A percentile compares a stretch with the other conserved stretches of the same genome.
Evolutionary conservation across 2,888 invertebrate genomes (phyloP).

Genomic region (Temnothorax ravouxi): DNA sequence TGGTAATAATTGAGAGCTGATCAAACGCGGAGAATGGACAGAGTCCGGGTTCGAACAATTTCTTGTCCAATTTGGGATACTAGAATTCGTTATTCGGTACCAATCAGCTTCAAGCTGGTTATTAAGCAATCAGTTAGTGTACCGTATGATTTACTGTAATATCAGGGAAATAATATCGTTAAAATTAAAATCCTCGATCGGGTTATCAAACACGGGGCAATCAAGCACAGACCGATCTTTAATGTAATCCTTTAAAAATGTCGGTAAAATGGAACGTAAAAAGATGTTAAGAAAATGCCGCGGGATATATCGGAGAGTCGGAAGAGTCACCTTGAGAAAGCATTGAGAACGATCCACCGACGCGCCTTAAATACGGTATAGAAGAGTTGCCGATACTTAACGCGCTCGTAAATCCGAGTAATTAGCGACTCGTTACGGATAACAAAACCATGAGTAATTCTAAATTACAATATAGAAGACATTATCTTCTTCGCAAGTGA

Average conservation of each 20-base stretch:
- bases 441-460: slow-evolving; percentile 69
- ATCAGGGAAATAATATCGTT: slow-evolving; percentile 32
- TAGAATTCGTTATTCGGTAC: slow-evolving; percentile 26
- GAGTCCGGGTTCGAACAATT: slow-evolving; percentile 11
- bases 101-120: slow-evolving; percentile 8
- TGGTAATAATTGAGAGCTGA: slow-evolving; percentile 39
- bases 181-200: slow-evolving; percentile 39
- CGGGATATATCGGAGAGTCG: slow-evolving; percentile 56
- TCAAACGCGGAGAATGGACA: slow-evolving; percentile 41
- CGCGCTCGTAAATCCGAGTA: slow-evolving; percentile 80
- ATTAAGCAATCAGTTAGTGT: slow-evolving; percentile 39
- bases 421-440: slow-evolving; percentile 77
- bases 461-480: slow-evolving; percentile 57
- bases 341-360: slow-evolving; percentile 63
- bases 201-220: slow-evolving; percentile 30
- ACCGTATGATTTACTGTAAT: slow-evolving; percentile 40
- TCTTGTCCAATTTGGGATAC: slow-evolving; percentile 29
- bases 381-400: slow-evolving; percentile 73
- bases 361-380: slow-evolving; percentile 60
- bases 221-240: slow-evolving; percentile 13
- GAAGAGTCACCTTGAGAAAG: slow-evolving; percentile 68
- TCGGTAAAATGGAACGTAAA: slow-evolving; percentile 37
- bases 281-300: slow-evolving; percentile 36
- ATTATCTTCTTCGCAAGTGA: slow-evolving; percentile 16
- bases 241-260: slow-evolving; percentile 44